Percentiles rank a stretch among this genome's conserved stretches.
Evolutionary conservation across 2,113 vertebrate genomes (phyloP).

Genomic region (Gymnocephalus cernua): DNA sequence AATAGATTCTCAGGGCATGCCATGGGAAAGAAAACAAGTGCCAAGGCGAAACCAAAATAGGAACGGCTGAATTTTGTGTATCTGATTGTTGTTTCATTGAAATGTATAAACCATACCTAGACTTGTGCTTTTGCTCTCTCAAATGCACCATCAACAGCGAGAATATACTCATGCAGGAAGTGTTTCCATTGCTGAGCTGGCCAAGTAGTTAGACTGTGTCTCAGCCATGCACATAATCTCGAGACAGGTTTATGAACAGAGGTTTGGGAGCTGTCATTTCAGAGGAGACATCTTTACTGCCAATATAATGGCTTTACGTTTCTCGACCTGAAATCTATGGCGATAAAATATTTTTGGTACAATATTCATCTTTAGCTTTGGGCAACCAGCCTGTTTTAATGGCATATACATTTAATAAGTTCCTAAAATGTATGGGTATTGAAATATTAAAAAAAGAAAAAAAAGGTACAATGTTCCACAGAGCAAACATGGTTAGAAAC

Average conservation of each 20-base stretch:
- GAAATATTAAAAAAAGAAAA: slow-evolving; percentile 17
- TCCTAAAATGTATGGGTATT: slow-evolving; percentile 26
- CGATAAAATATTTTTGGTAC: slow-evolving; percentile 23
- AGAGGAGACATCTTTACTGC: slow-evolving; percentile 83
- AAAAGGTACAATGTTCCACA: slow-evolving; percentile 10
- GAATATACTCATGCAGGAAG: slow-evolving; percentile 53
- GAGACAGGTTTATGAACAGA: slow-evolving; percentile 83
- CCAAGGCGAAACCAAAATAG: slow-evolving; percentile 39
- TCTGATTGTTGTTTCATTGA: slow-evolving; percentile 44
- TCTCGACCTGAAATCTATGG: slow-evolving; percentile 50
- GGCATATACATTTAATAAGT: slow-evolving; percentile 19
- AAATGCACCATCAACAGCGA: slow-evolving; percentile 58
- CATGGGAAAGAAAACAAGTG: slow-evolving; percentile 47
- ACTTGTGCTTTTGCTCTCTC: slow-evolving; percentile 50
- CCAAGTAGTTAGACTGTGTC: slow-evolving; percentile 67
- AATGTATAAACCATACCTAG: slow-evolving; percentile 51
- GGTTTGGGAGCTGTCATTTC: slow-evolving; percentile 80
- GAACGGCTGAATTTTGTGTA: slow-evolving; percentile 35
- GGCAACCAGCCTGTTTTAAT: slow-evolving; percentile 13
- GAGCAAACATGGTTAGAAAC: slow-evolving; percentile 39
- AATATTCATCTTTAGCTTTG: slow-evolving; percentile 22
- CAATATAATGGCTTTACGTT: slow-evolving; percentile 63
- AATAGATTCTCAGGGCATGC: slow-evolving; percentile 55
- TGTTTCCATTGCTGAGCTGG: slow-evolving; percentile 66
- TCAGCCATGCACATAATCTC: slow-evolving; percentile 72